Base-by-base conservation (phyloP, 2,797 vertebrate genomes). In the Chloroceryle inda region DNA sequence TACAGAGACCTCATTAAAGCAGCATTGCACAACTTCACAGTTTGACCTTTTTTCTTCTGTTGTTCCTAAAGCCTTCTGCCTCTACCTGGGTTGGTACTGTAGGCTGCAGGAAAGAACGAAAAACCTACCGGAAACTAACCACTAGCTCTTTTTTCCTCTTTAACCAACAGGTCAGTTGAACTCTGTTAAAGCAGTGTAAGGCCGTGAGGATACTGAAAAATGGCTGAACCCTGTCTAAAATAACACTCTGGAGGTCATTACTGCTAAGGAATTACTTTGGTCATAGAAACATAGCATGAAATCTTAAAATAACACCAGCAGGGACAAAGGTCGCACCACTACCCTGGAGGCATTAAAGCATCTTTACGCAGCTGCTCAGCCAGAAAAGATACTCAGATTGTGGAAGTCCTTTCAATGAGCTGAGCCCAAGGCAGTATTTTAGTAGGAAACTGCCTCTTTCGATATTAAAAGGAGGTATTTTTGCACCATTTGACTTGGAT, bases 381-480 rank as follows among this genome's bases (percentile, higher is more conserved):
- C 80, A 93, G 92, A 94, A 94, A 94, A 96, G 50, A 53, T 38
- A 24, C 77, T 91, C 74, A 52, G 59, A 72, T 33, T 94, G 61
- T 67, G 87, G 11, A 79, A 84, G 73, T 72, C 79, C 74, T 91
- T 92, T 88, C 88, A 85, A 52, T 42, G 84, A 78, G 78, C 59
- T 95, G 55, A 91, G 91, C 88, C 92, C 47, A 91, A 92, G 95
- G 92, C 89, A 85, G 35, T 85, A 62, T 92, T 95, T 95, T 63
- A 77, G 73, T 38, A 94, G 61, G 72, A 91, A 97, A 87, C 37
- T 13, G 56, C 59, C 61, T 88, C 90, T 97, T 96, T 86, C 94
- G 94, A 95, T 94, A 97, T 88, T 94, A 87, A 92, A 93, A 94
- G 62, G 55, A 89, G 29, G 67, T 83, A 45, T 89, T 75, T 96